phyloP scores from a whole-genome alignment of 2,113 vertebrate species.

The Gasterosteus aculeatus region DNA sequence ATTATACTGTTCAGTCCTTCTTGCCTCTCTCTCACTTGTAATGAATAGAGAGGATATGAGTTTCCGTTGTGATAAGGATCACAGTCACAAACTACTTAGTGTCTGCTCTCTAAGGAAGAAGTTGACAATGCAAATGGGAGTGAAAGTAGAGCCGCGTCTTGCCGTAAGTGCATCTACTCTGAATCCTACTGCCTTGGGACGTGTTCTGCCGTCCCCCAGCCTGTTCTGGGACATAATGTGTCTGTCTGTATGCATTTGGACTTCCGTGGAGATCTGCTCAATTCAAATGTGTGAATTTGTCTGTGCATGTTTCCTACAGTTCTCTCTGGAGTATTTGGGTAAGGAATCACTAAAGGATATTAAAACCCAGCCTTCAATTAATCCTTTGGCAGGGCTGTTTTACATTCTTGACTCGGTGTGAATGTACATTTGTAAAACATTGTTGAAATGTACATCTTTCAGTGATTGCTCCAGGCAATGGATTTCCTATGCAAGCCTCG shows the following conservation, averaged over 20 bases:
- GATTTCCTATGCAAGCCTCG: conserved; percentile 73
- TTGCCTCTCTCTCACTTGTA: not conserved
- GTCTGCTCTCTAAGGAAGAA: conserved; percentile 28
- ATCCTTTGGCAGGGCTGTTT: conserved; percentile 36
- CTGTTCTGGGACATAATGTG: conserved; percentile 7
- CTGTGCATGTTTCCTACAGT: conserved; percentile 7
- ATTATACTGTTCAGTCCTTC: not conserved
- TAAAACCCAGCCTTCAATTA: conserved; percentile 28
- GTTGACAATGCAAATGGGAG: conserved; percentile 46
- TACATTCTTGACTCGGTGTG: conserved; percentile 57
- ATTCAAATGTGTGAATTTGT: conserved; percentile 20
- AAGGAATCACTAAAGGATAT: conserved; percentile 34
- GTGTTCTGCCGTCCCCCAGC: not conserved
- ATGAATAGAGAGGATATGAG: not conserved
- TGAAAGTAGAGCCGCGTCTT: conserved; percentile 26
- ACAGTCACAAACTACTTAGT: conserved; percentile 8
- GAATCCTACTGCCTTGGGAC: conserved; percentile 21
- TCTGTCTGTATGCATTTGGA: not conserved
- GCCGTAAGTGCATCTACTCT: conserved; percentile 41
- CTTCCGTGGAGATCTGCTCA: conserved; percentile 2
- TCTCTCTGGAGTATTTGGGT: conserved; percentile 11
- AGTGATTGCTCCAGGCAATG: conserved; percentile 72
- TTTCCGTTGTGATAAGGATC: conserved; percentile 15
- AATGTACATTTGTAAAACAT: conserved; percentile 66
- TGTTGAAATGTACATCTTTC: conserved; percentile 72